Percentiles rank a stretch among this genome's conserved stretches.
Conservation (phyloP, 2,113 vertebrate species). For the Eulemur rufifrons region DNA sequence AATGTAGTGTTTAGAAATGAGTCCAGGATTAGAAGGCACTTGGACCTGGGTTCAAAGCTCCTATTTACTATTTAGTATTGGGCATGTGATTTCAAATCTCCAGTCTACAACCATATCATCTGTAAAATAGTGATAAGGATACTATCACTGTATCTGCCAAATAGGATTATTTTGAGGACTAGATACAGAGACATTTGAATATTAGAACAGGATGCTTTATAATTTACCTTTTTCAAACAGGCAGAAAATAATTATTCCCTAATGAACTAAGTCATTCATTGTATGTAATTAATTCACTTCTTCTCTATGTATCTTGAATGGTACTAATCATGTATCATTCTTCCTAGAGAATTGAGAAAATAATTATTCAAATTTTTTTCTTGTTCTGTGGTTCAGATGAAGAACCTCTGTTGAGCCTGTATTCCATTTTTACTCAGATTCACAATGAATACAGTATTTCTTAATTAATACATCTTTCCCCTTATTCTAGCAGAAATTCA, state of each 20-base stretch:
- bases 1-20: background rate
- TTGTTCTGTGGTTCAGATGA: background rate
- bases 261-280: background rate
- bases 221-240: background rate
- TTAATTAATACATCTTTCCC: background rate
- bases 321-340: background rate
- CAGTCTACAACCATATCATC: no score
- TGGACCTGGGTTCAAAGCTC: background rate
- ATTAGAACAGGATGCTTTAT: background rate
- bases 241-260: background rate
- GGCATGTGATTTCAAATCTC: background rate
- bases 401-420: background rate
- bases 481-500: background rate
- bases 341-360: background rate
- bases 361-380: background rate
- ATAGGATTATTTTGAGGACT: background rate
- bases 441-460: background rate
- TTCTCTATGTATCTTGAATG: background rate
- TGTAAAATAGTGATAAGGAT: background rate
- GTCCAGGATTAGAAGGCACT: background rate
- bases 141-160: background rate
- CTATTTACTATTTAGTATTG: background rate
- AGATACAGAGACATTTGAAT: background rate
- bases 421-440: background rate
- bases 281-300: background rate